phyloP scores from a whole-genome alignment of 2,797 vertebrate species.

The Rhodeus uyekii region DNA sequence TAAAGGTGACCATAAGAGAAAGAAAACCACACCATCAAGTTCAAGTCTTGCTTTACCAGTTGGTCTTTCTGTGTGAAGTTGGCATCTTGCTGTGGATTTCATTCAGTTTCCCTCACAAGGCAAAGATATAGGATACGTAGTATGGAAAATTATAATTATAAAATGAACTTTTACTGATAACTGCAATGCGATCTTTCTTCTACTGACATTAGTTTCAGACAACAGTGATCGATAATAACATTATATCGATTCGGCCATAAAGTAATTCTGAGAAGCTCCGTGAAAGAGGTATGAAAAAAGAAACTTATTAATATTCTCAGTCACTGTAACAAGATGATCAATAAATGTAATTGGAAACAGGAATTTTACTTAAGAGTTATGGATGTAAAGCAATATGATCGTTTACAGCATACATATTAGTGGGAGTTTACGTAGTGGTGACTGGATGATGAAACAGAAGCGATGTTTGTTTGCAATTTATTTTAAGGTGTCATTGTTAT shows the following conservation, averaged over 20 bases:
- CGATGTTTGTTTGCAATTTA: too few relatives aligned
- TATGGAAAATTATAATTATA: background rate
- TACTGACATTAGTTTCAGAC: constrained; percentile 24
- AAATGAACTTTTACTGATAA: background rate
- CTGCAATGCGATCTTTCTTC: background rate
- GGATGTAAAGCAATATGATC: background rate
- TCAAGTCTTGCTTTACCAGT: background rate
- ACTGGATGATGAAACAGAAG: background rate
- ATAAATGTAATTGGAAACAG: constrained; percentile 46
- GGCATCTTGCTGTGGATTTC: background rate
- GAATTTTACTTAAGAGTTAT: background rate
- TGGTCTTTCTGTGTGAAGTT: background rate
- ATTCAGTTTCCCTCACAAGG: background rate
- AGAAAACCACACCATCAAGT: background rate
- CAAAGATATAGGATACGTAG: background rate
- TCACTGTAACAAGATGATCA: constrained; percentile 30
- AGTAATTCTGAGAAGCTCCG: background rate
- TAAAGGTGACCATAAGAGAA: too few relatives aligned
- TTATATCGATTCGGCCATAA: background rate
- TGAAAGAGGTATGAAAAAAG: background rate
- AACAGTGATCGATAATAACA: constrained; percentile 56
- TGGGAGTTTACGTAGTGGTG: background rate
- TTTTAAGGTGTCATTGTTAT: too few relatives aligned
- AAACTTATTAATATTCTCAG: constrained; percentile 45
- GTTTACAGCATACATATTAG: background rate